Conservation (phyloP, 2,888 invertebrate genomes). For the Synergus laeviventris region DNA sequence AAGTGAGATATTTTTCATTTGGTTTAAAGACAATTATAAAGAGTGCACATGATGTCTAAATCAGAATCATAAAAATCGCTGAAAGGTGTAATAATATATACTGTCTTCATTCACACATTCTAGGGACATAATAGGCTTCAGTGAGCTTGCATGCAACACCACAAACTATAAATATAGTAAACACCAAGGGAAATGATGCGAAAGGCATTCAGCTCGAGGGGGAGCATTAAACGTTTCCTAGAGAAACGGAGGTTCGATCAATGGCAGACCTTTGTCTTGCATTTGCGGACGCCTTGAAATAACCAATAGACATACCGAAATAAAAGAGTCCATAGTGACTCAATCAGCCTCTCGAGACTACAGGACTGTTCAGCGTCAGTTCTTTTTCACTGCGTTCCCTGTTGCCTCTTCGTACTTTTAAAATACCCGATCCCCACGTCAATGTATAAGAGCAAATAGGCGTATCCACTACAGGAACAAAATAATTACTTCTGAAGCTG, state of each 20-base stretch:
- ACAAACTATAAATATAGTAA: conserved; percentile 18
- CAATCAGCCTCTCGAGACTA: conserved; percentile 59
- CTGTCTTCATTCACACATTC: background rate
- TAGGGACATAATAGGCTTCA: background rate
- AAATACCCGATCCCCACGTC: conserved; percentile 7
- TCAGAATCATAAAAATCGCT: background rate
- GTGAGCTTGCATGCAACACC: background rate
- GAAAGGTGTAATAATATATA: background rate
- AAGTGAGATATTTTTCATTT: background rate
- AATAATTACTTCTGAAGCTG: conserved; percentile 27
- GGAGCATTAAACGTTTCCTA: conserved; percentile 68
- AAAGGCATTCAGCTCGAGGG: conserved; percentile 41
- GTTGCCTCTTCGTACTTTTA: conserved; percentile 23
- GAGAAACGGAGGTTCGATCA: conserved; percentile 61
- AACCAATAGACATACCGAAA: conserved; percentile 63
- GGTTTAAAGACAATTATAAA: background rate
- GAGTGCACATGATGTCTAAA: no score
- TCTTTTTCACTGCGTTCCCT: conserved; percentile 3
- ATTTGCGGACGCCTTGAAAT: conserved; percentile 58
- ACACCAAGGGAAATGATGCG: background rate
- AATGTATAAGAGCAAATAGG: conserved; percentile 16
- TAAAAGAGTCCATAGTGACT: conserved; percentile 69
- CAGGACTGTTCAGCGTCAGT: conserved; percentile 26
- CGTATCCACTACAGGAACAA: conserved; percentile 10
- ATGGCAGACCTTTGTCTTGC: conserved; percentile 62